Percentiles rank a stretch among this genome's conserved stretches.
phyloP scores from a whole-genome alignment of 2,797 vertebrate genomes.

The Caiman crocodilus region DNA sequence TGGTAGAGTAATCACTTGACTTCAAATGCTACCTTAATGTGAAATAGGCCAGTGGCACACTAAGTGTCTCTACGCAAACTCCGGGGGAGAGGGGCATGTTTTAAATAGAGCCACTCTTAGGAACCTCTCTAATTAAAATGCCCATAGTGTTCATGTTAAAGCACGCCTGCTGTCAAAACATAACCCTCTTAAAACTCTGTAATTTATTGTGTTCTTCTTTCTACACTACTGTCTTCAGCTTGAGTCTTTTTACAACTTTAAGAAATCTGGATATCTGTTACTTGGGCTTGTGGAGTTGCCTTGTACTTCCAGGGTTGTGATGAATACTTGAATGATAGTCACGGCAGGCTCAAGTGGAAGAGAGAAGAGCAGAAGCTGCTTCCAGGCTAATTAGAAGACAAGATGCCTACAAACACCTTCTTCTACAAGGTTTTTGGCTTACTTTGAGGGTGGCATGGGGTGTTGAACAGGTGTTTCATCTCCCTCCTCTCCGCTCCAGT shows the following conservation, averaged over 20 bases:
- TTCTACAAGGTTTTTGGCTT: neutral
- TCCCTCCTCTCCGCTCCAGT: neutral
- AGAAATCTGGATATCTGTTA: neutral
- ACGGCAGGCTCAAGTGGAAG: neutral
- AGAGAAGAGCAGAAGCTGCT: constrained; percentile 27
- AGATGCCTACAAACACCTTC: neutral
- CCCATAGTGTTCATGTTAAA: too few species aligned
- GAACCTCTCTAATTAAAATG: too few species aligned
- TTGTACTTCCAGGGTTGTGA: neutral
- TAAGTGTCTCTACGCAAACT: too few species aligned
- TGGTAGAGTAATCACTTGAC: too few species aligned
- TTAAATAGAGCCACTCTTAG: too few species aligned
- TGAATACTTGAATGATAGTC: constrained; percentile 7
- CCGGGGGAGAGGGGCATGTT: too few species aligned
- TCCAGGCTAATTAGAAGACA: neutral
- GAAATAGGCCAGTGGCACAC: too few species aligned
- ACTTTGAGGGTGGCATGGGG: rapidly evolving
- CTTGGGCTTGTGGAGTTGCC: neutral
- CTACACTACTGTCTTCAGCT: neutral
- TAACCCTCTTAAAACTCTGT: neutral
- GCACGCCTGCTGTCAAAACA: neutral
- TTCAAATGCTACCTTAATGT: too few species aligned
- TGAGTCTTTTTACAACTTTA: neutral
- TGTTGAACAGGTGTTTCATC: neutral
- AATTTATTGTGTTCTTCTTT: neutral